Percentiles rank a stretch among this genome's conserved stretches.
These are phyloP conservation scores for Myiopsitta monachus DNA, from an alignment of 2,113 vertebrate genomes.

Conservation along the genomic window DNA sequence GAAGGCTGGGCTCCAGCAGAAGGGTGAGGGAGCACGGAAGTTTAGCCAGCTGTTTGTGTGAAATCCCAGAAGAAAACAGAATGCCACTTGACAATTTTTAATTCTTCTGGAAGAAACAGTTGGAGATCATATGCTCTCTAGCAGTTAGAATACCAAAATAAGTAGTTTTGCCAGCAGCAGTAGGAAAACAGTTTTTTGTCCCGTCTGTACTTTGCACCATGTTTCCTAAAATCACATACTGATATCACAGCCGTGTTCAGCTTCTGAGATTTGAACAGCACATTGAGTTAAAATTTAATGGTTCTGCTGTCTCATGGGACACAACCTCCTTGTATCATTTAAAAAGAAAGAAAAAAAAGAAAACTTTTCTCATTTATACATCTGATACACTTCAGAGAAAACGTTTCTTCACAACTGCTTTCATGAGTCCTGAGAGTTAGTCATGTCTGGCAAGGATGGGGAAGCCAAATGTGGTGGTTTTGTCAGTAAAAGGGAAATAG, in stretches of 20 bases:
- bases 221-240: conserved; percentile 11
- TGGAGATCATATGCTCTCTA: conserved; percentile 53
- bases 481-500: not conserved
- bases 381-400: not conserved
- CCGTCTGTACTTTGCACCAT: conserved; percentile 12
- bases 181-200: conserved; percentile 15
- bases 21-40: not conserved
- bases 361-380: not conserved
- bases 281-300: not conserved
- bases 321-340: not conserved
- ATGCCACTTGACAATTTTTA: conserved; percentile 34
- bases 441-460: not conserved
- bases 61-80: conserved; percentile 20
- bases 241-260: not conserved
- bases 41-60: conserved; percentile 29
- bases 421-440: not conserved
- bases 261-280: not conserved
- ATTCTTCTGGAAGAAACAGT: conserved; percentile 48
- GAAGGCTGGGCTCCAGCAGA: not conserved
- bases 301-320: not conserved
- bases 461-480: not conserved
- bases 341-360: not conserved
- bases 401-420: not conserved
- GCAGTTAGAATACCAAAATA: conserved; percentile 49
- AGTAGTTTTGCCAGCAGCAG: conserved; percentile 30